A percentile compares a stretch with the other conserved stretches of the same genome.
Conservation (phyloP, 2,888 invertebrate species). For the Watsonalla cultraria region DNA sequence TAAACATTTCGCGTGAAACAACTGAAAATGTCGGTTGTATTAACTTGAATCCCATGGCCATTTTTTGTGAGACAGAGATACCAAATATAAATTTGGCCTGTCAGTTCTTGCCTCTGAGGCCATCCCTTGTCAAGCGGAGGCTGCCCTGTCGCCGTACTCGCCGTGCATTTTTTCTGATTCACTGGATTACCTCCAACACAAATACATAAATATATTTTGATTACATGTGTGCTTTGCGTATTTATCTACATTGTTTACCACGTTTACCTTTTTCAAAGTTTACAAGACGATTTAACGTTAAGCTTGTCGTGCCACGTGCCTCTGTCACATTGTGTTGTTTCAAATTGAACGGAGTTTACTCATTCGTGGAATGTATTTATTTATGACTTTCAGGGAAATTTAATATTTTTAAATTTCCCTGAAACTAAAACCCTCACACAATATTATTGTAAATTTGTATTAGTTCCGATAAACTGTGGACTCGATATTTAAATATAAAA, state of each 20-base stretch:
- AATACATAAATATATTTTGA: slow-evolving; percentile 11
- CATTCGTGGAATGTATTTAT: too few species aligned
- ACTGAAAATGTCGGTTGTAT: not conserved
- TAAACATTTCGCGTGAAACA: not conserved
- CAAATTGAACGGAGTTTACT: too few species aligned
- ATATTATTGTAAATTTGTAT: too few species aligned
- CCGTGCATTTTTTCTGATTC: slow-evolving; percentile 43
- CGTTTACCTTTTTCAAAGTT: not conserved
- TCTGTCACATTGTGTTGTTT: too few species aligned
- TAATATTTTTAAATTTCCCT: too few species aligned
- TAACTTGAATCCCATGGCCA: slow-evolving; percentile 1
- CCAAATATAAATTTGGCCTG: slow-evolving; percentile 44
- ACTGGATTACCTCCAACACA: slow-evolving; percentile 27
- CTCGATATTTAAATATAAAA: not conserved
- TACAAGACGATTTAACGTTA: not conserved
- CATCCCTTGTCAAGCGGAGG: slow-evolving; percentile 43
- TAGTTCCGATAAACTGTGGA: not conserved
- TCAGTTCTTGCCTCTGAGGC: slow-evolving; percentile 40
- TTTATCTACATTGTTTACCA: not conserved
- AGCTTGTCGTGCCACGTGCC: not conserved
- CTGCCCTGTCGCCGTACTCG: slow-evolving; percentile 25
- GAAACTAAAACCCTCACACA: too few species aligned
- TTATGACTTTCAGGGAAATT: too few species aligned
- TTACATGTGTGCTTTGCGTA: not conserved
- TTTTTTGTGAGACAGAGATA: slow-evolving; percentile 20